Conservation (phyloP, 2,888 invertebrate species). For the Hermaeophaga mercurialis region DNA sequence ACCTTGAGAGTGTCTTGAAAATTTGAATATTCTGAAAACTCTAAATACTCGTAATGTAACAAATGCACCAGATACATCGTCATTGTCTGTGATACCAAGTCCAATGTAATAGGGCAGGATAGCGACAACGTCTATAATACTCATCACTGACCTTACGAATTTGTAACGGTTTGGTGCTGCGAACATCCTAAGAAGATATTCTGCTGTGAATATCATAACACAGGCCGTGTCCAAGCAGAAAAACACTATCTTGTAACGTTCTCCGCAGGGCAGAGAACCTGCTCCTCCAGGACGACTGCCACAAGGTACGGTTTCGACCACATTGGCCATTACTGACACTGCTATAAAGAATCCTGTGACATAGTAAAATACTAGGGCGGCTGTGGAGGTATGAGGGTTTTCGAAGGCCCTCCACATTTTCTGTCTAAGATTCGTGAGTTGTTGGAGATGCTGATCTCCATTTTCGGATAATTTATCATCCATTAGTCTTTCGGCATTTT, state of each 20-base stretch:
- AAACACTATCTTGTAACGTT: constrained; percentile 96
- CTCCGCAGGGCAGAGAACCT: constrained; percentile 92
- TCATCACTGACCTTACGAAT: constrained; percentile 98
- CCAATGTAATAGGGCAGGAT: constrained; percentile 99
- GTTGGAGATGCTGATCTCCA: constrained; percentile 86
- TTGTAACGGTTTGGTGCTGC: constrained; percentile 98
- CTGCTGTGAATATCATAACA: constrained; percentile 99
- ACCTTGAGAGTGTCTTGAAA: constrained; percentile 99
- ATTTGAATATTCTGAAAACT: constrained; percentile 99
- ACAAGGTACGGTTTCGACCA: constrained; percentile 96
- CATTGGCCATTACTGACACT: constrained; percentile 98
- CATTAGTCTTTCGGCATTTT: constrained; percentile 97
- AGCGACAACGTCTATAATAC: constrained; percentile 98
- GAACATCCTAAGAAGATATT: constrained; percentile 92
- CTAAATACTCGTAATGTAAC: constrained; percentile 98
- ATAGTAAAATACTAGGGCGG: constrained; percentile 99
- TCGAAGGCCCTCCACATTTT: constrained; percentile 99
- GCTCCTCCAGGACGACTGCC: constrained; percentile 86
- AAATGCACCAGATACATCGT: constrained; percentile 98
- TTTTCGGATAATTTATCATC: constrained; percentile 95
- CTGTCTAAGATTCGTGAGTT: constrained; percentile 86
- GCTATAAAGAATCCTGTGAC: constrained; percentile 99
- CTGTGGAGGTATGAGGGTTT: constrained; percentile 98
- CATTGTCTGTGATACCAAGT: constrained; percentile 95
- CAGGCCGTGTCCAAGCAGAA: constrained; percentile 99